Evolutionary conservation across 2,797 vertebrate species (phyloP), one percentile per base, ranked within the genome.

Genomic region (Gambelia wislizenii): DNA sequence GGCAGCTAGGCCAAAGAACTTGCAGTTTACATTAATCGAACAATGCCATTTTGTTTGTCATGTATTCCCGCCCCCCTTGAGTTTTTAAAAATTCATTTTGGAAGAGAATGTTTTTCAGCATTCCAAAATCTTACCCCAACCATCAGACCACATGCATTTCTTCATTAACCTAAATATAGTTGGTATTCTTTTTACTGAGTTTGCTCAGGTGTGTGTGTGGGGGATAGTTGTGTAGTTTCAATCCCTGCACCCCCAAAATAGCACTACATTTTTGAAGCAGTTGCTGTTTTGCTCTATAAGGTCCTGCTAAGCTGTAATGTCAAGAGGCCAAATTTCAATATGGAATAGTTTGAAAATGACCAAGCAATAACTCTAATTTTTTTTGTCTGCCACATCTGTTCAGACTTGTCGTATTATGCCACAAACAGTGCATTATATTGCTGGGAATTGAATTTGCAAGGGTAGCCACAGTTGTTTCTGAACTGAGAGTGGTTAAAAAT

Each of bases 401-500:
- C 61, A 90, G 85, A 22, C 22, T 85, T 80, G 36, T 49, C 75
- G 4, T 89, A 4, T 64, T 91, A 74, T 56, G 42, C 69, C 83
- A 0, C 59, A 59, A 72, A 83, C 74, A 3, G 44, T 82, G 61
- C 30, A 79, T 44, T 74, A 54, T 39, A 33, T 87, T 89, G 91
- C 36, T 30, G 78, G 33, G 36, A 84, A 92, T 6, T 67, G 72
- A 82, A 74, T 89, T 86, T 90, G 33, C 42, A 92, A 79, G 85
- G 69, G 49, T 10, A 88, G 42, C 39, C 64, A 16, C 70, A 87
- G 72, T 77, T 25, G 47, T 87, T 94, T 89, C 18, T 86, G 47
- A 94, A 47, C 39, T 67, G 22, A 69, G 61, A 14, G n/a, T 85
- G 83, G 47, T 89, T 49, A 89, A 39, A 93, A 79, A 84, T 88